Evolutionary conservation across 2,888 invertebrate species (phyloP).

Genomic region (Crepidodera aurea): DNA sequence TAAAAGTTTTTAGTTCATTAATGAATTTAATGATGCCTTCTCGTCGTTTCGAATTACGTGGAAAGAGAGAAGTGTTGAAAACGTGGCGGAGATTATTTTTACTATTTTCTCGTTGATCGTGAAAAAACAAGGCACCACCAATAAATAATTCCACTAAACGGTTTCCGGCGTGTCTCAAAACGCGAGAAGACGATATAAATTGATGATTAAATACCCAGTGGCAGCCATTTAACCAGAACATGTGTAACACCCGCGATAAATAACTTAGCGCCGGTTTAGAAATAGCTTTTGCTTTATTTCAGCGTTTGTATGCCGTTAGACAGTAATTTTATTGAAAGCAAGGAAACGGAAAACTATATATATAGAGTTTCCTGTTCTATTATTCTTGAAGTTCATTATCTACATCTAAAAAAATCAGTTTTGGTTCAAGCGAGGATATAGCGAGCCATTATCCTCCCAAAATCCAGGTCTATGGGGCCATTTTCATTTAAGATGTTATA

Average conservation of each 20-base stretch:
- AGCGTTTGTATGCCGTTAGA: slow-evolving; percentile 36
- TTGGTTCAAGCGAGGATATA: too few relatives aligned
- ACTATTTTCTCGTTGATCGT: slow-evolving; percentile 15
- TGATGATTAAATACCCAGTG: slow-evolving; percentile 36
- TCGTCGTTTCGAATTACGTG: slow-evolving; percentile 13
- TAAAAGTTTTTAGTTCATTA: slow-evolving; percentile 7
- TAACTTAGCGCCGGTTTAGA: slow-evolving; percentile 46
- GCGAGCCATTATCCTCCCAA: too few relatives aligned
- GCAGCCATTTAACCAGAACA: slow-evolving; percentile 40
- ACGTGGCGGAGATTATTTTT: slow-evolving; percentile 13
- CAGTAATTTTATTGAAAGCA: slow-evolving; percentile 13
- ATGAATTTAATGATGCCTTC: neutral
- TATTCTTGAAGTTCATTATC: too few relatives aligned
- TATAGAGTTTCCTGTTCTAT: too few relatives aligned
- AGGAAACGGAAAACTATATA: slow-evolving; percentile 4
- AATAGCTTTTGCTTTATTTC: slow-evolving; percentile 38
- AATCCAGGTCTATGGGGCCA: too few relatives aligned
- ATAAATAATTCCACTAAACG: slow-evolving; percentile 32
- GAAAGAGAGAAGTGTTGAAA: slow-evolving; percentile 18
- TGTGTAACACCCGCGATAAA: slow-evolving; percentile 44
- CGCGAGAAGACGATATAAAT: slow-evolving; percentile 30
- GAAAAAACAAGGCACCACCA: slow-evolving; percentile 14
- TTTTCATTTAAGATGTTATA: too few relatives aligned
- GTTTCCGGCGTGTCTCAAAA: slow-evolving; percentile 30
- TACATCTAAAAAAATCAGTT: too few relatives aligned